These are phyloP conservation scores for Anarhynchus alexandrinus DNA, from an alignment of 2,113 vertebrate species.

Conservation along the genomic window DNA sequence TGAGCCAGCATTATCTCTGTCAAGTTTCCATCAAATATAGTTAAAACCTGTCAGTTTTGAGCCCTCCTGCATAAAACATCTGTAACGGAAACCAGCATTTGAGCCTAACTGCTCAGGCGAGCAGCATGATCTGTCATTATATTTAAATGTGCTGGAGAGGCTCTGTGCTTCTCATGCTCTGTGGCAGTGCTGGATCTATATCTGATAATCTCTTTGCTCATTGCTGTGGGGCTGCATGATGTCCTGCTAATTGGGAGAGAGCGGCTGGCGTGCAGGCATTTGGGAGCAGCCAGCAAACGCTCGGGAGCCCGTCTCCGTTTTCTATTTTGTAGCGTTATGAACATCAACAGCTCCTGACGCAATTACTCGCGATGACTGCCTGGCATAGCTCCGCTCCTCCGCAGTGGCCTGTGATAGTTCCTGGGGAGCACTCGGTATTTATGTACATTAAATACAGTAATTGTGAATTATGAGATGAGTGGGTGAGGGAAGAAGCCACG, in stretches of 20 bases:
- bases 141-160: neutral
- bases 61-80: neutral
- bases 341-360: neutral
- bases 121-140: neutral
- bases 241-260: neutral
- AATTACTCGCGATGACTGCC: rapidly evolving
- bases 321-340: neutral
- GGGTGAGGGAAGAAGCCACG: neutral
- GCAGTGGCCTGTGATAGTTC: neutral
- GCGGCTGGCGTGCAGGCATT: rapidly evolving
- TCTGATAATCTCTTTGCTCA: neutral
- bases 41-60: neutral
- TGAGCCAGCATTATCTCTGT: neutral
- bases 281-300: neutral
- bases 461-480: neutral
- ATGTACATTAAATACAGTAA: neutral
- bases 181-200: neutral
- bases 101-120: neutral
- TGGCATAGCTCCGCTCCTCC: neutral
- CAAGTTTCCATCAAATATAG: neutral
- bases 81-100: neutral
- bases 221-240: neutral
- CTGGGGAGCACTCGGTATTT: neutral
- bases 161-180: neutral
- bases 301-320: rapidly evolving